These are phyloP conservation scores for Streptopelia turtur DNA, from an alignment of 2,797 vertebrate species.

Conservation along the genomic window DNA sequence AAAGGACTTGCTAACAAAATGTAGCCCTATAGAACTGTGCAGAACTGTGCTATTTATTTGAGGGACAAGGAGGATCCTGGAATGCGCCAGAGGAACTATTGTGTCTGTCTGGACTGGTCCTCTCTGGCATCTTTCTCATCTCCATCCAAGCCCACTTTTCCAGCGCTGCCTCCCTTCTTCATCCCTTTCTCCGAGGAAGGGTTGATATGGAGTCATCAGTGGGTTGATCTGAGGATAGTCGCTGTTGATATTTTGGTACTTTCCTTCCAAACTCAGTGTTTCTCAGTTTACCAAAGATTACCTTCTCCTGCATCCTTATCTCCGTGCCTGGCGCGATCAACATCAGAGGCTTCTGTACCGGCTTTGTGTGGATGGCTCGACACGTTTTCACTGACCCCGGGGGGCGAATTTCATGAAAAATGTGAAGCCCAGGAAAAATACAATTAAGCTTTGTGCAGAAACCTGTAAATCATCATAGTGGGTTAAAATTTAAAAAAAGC, in stretches of 20 bases:
- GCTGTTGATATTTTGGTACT: background rate
- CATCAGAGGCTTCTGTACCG: fast-evolving
- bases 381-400: background rate
- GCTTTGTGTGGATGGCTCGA: fast-evolving
- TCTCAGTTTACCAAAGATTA: background rate
- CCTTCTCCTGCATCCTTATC: background rate
- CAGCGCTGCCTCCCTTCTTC: background rate
- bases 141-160: background rate
- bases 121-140: background rate
- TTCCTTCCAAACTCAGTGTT: background rate
- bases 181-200: background rate
- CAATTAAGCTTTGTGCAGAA: background rate
- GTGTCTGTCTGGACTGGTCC: background rate
- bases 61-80: too few relatives aligned
- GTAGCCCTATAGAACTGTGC: background rate
- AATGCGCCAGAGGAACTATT: background rate
- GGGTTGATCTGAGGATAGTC: background rate
- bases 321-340: background rate
- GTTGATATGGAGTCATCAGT: background rate
- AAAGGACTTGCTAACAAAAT: background rate
- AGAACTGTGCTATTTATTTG: background rate
- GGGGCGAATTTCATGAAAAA: background rate
- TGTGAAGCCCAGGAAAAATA: background rate
- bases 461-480: fast-evolving
- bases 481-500: background rate